Conservation (phyloP, 1,140 invertebrate genomes). For the Conopomorpha cramerella region DNA sequence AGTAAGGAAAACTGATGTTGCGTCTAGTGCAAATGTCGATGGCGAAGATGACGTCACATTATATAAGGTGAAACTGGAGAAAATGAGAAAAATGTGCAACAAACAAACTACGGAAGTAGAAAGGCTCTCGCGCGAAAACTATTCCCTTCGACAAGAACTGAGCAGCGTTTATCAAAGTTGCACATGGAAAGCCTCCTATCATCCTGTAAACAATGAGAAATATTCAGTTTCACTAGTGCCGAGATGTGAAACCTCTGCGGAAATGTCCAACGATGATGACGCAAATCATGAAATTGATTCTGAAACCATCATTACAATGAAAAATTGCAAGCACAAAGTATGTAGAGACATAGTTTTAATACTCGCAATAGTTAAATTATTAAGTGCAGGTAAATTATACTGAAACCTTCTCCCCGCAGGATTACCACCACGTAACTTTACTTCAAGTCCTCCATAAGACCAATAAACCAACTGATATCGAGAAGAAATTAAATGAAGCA, state of each 20-base stretch:
- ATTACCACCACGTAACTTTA: constrained; percentile 29
- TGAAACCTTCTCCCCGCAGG: constrained; percentile 17
- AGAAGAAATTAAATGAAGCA: constrained; percentile 6
- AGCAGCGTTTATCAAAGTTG: neutral
- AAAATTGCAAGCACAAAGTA: constrained; percentile 39
- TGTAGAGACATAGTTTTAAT: no score
- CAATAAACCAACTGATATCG: constrained; percentile 13
- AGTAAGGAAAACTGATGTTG: neutral
- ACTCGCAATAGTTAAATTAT: no score
- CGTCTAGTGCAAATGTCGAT: constrained; percentile 1
- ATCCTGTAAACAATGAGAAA: neutral
- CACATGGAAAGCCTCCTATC: neutral
- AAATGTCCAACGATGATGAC: neutral
- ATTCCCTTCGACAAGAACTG: constrained; percentile 21
- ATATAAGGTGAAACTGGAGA: constrained; percentile 17
- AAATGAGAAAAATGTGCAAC: constrained; percentile 17
- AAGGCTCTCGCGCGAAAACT: constrained; percentile 27
- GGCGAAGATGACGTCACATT: constrained; percentile 10
- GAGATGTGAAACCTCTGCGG: no score
- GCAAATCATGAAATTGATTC: constrained; percentile 22
- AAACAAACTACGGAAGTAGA: constrained; percentile 25
- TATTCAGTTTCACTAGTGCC: no score
- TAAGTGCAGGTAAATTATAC: constrained; percentile 1
- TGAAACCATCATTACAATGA: constrained; percentile 47
- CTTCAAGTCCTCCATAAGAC: constrained; percentile 47